Conservation (phyloP, 2,797 vertebrate genomes). For the Pogoniulus pusillus region DNA sequence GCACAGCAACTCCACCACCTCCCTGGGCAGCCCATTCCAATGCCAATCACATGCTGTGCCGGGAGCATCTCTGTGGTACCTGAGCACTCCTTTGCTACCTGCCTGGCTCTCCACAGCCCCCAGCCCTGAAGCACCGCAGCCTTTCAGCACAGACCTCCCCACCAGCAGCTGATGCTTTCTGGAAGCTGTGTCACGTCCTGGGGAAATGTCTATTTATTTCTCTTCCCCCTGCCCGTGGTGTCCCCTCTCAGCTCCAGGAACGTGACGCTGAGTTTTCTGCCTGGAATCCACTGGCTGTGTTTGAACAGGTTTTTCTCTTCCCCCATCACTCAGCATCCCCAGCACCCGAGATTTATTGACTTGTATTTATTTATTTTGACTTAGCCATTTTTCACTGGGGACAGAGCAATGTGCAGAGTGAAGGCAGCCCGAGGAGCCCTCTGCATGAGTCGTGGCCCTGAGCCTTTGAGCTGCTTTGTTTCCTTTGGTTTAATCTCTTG, state of each 20-base stretch:
- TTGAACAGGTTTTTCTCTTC: constrained; percentile 65
- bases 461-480: constrained; percentile 55
- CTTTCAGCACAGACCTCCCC: neutral
- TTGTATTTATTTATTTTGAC: constrained; percentile 69
- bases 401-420: constrained; percentile 25
- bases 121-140: fast-evolving
- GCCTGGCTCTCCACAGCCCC: neutral
- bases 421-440: constrained; percentile 45
- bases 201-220: constrained; percentile 50
- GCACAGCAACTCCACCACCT: too few species aligned
- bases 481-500: constrained; percentile 56
- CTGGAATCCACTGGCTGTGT: constrained; percentile 8
- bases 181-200: neutral
- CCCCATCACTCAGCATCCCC: constrained; percentile 58
- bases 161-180: neutral
- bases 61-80: neutral
- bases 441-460: neutral
- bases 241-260: constrained; percentile 43
- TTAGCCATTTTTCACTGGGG: constrained; percentile 54
- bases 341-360: constrained; percentile 45
- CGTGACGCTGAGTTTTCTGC: constrained; percentile 24
- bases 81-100: neutral
- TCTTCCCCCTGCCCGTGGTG: neutral
- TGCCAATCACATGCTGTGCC: too few species aligned
- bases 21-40: too few species aligned